Conservation (phyloP, 1,140 invertebrate genomes). For the Bathynomus jamesi region DNA sequence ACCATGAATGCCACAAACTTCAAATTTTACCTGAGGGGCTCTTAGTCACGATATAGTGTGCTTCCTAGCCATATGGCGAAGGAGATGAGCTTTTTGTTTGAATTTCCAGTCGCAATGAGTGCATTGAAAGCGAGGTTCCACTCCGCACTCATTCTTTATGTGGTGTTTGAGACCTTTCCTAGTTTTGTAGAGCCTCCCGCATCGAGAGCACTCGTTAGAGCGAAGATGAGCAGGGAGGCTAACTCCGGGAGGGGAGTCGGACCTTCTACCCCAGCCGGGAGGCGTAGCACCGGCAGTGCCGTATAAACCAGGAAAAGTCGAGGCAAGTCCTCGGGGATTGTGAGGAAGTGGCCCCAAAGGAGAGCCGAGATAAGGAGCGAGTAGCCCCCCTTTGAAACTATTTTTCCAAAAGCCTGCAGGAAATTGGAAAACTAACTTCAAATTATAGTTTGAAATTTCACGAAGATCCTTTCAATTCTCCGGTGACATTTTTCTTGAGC, state of each 20-base stretch:
- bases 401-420: conserved; percentile 37
- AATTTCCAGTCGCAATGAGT: conserved; percentile 38
- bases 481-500: no score
- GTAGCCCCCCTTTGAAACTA: conserved; percentile 27
- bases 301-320: conserved; percentile 31
- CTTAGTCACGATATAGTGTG: conserved; percentile 18
- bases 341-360: conserved; percentile 24
- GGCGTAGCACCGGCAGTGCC: conserved; percentile 12
- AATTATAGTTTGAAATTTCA: background rate
- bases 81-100: conserved; percentile 37
- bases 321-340: conserved; percentile 21
- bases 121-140: conserved; percentile 44
- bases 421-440: background rate
- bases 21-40: background rate
- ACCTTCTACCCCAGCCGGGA: conserved; percentile 21
- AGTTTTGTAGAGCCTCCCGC: conserved; percentile 37
- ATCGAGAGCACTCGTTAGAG: conserved; percentile 36
- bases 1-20: no score
- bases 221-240: conserved; percentile 17
- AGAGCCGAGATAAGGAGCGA: conserved; percentile 33
- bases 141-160: conserved; percentile 38
- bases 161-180: conserved; percentile 37
- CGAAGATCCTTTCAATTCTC: no score
- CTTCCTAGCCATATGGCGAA: conserved; percentile 35
- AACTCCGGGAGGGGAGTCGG: conserved; percentile 23